Evolutionary conservation across 1,140 invertebrate genomes (phyloP).

Genomic region (Phymastichus coffea): DNA sequence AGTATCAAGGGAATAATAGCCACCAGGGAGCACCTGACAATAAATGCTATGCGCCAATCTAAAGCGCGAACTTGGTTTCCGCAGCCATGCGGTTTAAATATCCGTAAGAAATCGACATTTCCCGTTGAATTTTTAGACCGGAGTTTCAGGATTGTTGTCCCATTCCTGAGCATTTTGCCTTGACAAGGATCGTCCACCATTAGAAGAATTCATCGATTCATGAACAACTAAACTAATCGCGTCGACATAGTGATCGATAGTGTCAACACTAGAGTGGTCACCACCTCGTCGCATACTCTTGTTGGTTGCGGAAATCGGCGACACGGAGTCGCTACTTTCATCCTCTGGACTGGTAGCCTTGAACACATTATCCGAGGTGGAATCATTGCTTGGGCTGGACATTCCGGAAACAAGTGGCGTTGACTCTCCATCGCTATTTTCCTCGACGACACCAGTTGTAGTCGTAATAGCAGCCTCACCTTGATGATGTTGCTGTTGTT

Average conservation of each 20-base stretch:
- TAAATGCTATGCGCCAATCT: too few species aligned
- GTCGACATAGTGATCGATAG: constrained; percentile 43
- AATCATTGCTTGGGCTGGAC: constrained; percentile 45
- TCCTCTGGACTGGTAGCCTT: constrained; percentile 33
- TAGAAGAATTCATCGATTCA: constrained; percentile 26
- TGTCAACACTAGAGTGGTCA: constrained; percentile 55
- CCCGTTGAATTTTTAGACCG: too few species aligned
- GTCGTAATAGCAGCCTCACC: constrained; percentile 50
- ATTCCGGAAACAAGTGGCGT: constrained; percentile 62
- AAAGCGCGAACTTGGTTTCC: too few species aligned
- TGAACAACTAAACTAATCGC: constrained; percentile 34
- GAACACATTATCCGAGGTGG: constrained; percentile 38
- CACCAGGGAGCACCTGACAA: too few species aligned
- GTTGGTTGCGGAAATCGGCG: background rate
- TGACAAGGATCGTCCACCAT: constrained; percentile 22
- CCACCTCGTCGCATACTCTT: background rate
- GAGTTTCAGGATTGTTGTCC: constrained; percentile 54
- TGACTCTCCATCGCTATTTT: constrained; percentile 63
- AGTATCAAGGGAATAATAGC: too few species aligned
- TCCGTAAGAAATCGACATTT: too few species aligned
- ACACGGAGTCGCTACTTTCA: constrained; percentile 29
- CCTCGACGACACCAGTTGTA: constrained; percentile 28
- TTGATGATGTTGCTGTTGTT: constrained; percentile 31
- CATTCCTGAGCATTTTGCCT: constrained; percentile 42
- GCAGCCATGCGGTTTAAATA: too few species aligned